phyloP scores from a whole-genome alignment of 1,140 invertebrate species.

The Calephelis virginiensis region DNA sequence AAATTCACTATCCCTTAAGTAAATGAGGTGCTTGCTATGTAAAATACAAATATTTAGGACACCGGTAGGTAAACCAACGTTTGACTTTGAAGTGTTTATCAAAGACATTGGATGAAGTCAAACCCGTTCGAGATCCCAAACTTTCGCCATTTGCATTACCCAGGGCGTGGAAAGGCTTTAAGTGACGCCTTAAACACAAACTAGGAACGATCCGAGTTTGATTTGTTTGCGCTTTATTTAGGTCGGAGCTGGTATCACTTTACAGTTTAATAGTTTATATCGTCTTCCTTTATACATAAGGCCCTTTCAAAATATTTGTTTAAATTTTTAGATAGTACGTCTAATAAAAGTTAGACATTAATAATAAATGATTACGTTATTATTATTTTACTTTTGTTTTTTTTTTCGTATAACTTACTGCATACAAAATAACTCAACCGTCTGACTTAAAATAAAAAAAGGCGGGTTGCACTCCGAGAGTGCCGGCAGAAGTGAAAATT shows the following conservation, averaged over 20 bases:
- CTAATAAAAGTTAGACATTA: no score
- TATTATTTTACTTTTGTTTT: no score
- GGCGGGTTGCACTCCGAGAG: no score
- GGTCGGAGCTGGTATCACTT: not conserved
- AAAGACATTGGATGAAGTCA: conserved; percentile 62
- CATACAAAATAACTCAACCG: no score
- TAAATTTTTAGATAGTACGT: no score
- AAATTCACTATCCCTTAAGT: no score
- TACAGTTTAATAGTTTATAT: not conserved
- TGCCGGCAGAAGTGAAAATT: no score
- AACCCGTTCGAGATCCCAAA: conserved; percentile 55
- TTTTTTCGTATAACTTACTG: no score
- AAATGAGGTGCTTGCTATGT: not conserved
- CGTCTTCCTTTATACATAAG: no score
- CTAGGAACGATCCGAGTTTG: conserved; percentile 16
- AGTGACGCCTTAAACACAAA: conserved; percentile 36
- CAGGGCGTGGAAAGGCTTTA: conserved; percentile 57
- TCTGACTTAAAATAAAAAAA: no score
- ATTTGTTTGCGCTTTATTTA: conserved; percentile 13
- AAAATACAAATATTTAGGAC: not conserved
- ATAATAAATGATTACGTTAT: no score
- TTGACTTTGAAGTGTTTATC: conserved; percentile 63
- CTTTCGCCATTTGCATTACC: conserved; percentile 69
- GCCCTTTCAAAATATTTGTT: no score
- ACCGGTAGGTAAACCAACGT: conserved; percentile 46